These are phyloP conservation scores for Terebella lapidaria DNA, from an alignment of 2,888 invertebrate species.

Conservation along the genomic window DNA sequence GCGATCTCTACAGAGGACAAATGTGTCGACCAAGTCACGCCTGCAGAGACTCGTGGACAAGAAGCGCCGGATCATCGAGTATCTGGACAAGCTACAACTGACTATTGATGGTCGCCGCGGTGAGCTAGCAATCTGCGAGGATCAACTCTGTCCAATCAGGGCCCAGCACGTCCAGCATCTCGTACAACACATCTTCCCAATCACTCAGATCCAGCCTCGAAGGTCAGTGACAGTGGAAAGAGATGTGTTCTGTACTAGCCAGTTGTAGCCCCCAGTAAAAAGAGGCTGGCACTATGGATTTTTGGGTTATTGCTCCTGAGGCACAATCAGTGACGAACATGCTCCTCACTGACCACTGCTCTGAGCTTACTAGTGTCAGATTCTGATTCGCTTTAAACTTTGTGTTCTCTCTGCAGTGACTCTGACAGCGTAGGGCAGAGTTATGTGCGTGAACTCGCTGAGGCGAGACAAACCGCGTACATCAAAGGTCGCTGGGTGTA, in stretches of 20 bases:
- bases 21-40: not conserved
- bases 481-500: slow-evolving; percentile 75
- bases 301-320: no score
- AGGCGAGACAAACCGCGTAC: slow-evolving; percentile 71
- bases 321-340: not conserved
- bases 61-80: slow-evolving; percentile 6
- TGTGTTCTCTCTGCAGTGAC: slow-evolving; percentile 23
- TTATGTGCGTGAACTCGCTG: slow-evolving; percentile 59
- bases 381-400: no score
- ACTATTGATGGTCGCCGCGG: not conserved
- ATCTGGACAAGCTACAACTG: slow-evolving; percentile 6
- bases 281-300: not conserved
- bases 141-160: not conserved
- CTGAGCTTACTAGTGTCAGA: no score
- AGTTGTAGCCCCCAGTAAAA: not conserved
- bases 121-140: not conserved
- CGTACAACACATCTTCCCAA: slow-evolving; percentile 31
- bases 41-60: slow-evolving; percentile 9
- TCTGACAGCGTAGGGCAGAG: slow-evolving; percentile 48
- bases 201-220: slow-evolving; percentile 29
- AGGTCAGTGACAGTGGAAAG: slow-evolving; percentile 21
- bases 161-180: slow-evolving; percentile 20
- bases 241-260: not conserved
- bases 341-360: no score
- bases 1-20: not conserved